phyloP scores from a whole-genome alignment of 2,797 vertebrate genomes.

The Ceryle rudis region DNA sequence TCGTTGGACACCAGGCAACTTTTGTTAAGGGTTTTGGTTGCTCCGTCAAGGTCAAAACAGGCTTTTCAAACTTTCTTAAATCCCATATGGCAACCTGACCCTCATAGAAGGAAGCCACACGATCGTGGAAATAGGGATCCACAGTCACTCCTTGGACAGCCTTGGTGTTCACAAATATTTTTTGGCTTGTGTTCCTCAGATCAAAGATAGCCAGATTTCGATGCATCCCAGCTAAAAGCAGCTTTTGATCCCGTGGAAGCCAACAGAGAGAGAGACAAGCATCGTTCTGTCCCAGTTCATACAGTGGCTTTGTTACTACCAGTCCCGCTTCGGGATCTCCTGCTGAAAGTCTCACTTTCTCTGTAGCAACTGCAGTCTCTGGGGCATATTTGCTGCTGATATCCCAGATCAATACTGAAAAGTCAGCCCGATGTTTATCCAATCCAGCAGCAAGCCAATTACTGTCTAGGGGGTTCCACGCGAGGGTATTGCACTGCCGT shows the following conservation, averaged over 20 bases:
- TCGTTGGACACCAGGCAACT: constrained; percentile 97
- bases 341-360: constrained; percentile 90
- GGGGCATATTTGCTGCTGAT: constrained; percentile 94
- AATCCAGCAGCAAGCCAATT: constrained; percentile 95
- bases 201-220: constrained; percentile 97
- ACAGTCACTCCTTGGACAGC: constrained; percentile 97
- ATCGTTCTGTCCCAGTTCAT: constrained; percentile 96
- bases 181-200: constrained; percentile 96
- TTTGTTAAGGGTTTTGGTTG: constrained; percentile 96
- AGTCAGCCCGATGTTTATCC: constrained; percentile 97
- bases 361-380: constrained; percentile 84
- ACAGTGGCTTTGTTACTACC: constrained; percentile 94
- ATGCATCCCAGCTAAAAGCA: constrained; percentile 97
- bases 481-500: constrained; percentile 94
- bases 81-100: constrained; percentile 99
- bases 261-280: constrained; percentile 97
- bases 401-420: constrained; percentile 97
- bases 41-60: constrained; percentile 94
- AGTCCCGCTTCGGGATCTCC: constrained; percentile 88
- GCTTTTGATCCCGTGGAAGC: constrained; percentile 95
- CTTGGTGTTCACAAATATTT: constrained; percentile 98
- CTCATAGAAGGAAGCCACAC: constrained; percentile 97
- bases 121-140: constrained; percentile 94
- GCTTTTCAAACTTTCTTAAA: constrained; percentile 97
- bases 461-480: constrained; percentile 96